Evolutionary conservation across 2,113 vertebrate species (phyloP).

Genomic region (Urocitellus parryii): DNA sequence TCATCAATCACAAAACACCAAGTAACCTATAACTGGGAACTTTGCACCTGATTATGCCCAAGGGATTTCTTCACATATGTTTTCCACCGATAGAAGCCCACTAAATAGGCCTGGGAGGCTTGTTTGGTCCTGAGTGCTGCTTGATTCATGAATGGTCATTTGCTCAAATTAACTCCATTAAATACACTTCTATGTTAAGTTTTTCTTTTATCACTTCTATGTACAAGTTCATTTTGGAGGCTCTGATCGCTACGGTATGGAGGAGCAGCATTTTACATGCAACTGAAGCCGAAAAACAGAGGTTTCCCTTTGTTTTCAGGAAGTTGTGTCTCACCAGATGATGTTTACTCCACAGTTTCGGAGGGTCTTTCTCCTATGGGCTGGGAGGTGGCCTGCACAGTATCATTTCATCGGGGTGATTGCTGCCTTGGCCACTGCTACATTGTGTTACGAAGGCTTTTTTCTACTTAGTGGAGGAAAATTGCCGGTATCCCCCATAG

Average conservation of each 20-base stretch:
- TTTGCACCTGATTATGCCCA: background rate
- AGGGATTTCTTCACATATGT: background rate
- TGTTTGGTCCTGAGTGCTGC: background rate
- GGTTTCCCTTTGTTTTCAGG: background rate
- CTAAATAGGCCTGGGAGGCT: too few species aligned
- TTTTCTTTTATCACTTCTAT: background rate
- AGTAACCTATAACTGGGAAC: background rate
- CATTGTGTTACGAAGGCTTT: background rate
- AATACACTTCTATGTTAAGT: background rate
- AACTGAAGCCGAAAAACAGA: background rate
- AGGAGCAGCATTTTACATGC: background rate
- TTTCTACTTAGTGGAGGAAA: background rate
- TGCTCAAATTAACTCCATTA: background rate
- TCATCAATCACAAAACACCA: background rate
- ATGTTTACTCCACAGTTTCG: background rate
- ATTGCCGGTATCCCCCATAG: background rate
- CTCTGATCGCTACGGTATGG: background rate
- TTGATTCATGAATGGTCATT: background rate
- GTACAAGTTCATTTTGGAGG: background rate
- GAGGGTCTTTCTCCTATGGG: background rate
- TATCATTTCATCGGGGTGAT: background rate
- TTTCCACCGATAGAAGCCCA: background rate
- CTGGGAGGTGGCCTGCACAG: rapidly evolving
- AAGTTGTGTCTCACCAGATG: background rate
- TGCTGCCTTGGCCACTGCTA: background rate